Evolutionary conservation across 2,888 invertebrate genomes (phyloP).

Genomic region (Limnephilus rhombicus): DNA sequence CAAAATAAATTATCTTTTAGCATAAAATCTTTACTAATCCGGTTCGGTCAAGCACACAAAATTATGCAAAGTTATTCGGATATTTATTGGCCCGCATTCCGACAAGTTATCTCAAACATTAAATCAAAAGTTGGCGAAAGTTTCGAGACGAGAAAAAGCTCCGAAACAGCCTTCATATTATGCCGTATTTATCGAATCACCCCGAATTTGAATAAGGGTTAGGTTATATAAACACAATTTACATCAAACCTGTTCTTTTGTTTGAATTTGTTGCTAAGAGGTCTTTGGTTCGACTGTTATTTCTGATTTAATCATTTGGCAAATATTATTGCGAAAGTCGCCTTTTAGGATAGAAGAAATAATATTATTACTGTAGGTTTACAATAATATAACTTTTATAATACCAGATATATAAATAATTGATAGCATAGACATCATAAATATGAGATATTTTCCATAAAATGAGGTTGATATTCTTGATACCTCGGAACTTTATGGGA

Average conservation of each 20-base stretch:
- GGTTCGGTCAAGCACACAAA: conserved; percentile 11
- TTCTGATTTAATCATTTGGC: conserved; percentile 48
- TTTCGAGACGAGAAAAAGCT: conserved; percentile 32
- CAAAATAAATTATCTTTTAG: background rate
- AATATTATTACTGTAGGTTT: background rate
- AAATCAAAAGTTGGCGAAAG: conserved; percentile 46
- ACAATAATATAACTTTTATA: background rate
- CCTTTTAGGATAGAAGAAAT: background rate
- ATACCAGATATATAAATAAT: background rate
- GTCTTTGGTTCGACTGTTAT: conserved; percentile 32
- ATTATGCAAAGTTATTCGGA: conserved; percentile 39
- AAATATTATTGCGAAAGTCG: conserved; percentile 25
- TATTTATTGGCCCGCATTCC: conserved; percentile 30
- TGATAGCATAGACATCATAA: background rate
- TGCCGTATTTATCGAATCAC: conserved; percentile 44
- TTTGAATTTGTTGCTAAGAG: conserved; percentile 16
- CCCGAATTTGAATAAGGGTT: conserved; percentile 52
- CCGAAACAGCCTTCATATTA: conserved; percentile 29
- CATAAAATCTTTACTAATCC: conserved; percentile 12
- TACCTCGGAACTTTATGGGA: background rate
- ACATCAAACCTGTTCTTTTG: conserved; percentile 46
- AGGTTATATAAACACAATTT: conserved; percentile 46
- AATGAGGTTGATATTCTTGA: background rate
- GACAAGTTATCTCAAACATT: conserved; percentile 35
- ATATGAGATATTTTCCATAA: background rate